Conservation (phyloP, 2,113 vertebrate species). For the Alligator mississippiensis region DNA sequence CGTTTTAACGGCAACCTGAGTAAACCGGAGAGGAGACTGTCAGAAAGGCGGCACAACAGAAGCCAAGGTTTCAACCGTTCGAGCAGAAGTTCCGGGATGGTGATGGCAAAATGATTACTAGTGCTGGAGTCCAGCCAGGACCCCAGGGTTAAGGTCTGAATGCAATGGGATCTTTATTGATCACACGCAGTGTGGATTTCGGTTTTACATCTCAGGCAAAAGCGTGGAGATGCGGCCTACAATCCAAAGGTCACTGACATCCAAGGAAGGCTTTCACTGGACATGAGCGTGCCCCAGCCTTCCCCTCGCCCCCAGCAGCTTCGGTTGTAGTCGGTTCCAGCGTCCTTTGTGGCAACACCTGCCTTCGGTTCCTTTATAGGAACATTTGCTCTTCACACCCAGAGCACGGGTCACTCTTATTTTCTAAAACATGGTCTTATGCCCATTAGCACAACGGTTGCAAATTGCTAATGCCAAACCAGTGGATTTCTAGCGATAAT, state of each 20-base stretch:
- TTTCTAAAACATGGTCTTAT: conserved; percentile 25
- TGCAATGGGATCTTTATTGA: fast-evolving
- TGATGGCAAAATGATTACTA: not conserved
- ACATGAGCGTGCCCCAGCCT: not conserved
- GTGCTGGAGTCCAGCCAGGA: not conserved
- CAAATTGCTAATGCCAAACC: not conserved
- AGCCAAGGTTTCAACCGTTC: not conserved
- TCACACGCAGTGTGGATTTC: not conserved
- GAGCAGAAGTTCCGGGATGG: not conserved
- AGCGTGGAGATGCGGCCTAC: no score
- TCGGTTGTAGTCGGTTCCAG: not conserved
- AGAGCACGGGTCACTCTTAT: not conserved
- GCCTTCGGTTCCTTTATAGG: not conserved
- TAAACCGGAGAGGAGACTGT: not conserved
- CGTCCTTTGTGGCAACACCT: not conserved
- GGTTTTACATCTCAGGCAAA: not conserved
- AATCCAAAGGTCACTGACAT: not conserved
- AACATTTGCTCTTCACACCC: not conserved
- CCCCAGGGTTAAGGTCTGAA: not conserved
- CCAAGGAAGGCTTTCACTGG: not conserved
- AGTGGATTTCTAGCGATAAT: conserved; percentile 13
- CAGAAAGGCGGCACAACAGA: fast-evolving
- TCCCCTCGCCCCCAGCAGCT: not conserved
- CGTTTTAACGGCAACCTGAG: conserved; percentile 87
- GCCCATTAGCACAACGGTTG: conserved; percentile 34